Conservation (phyloP, 2,113 vertebrate genomes). For the Recurvirostra avosetta region DNA sequence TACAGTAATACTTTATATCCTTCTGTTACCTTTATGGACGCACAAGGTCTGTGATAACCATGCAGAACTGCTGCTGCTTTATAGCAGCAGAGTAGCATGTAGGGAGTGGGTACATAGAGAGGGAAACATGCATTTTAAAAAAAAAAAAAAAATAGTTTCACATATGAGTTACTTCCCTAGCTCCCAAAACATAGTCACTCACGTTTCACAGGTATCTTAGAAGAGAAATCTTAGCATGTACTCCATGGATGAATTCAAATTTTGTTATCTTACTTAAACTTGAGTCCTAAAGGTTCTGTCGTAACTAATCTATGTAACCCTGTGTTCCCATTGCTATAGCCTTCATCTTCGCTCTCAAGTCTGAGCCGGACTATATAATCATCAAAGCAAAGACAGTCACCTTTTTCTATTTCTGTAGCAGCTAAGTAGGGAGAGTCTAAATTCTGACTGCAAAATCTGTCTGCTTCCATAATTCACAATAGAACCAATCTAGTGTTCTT, state of each 20-base stretch:
- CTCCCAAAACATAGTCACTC: not conserved
- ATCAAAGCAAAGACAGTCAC: not conserved
- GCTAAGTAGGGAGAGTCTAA: not conserved
- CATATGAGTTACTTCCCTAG: not conserved
- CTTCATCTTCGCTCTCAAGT: not conserved
- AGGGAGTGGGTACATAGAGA: not conserved
- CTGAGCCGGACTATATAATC: not conserved
- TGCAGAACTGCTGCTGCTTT: not conserved
- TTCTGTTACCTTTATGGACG: not conserved
- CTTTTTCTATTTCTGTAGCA: not conserved
- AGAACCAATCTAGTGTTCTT: not conserved
- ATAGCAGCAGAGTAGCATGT: not conserved
- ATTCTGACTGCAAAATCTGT: not conserved
- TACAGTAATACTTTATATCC: not conserved
- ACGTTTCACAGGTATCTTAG: not conserved
- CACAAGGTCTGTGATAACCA: not conserved
- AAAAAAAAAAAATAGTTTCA: not conserved
- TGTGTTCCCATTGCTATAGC: not conserved
- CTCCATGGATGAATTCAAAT: not conserved
- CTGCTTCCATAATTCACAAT: not conserved
- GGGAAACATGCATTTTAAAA: not conserved
- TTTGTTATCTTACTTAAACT: not conserved
- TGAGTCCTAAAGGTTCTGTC: not conserved
- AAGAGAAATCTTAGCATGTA: not conserved
- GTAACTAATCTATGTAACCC: not conserved